Conservation (phyloP, 2,113 vertebrate species). For the Synodontis membranacea region DNA sequence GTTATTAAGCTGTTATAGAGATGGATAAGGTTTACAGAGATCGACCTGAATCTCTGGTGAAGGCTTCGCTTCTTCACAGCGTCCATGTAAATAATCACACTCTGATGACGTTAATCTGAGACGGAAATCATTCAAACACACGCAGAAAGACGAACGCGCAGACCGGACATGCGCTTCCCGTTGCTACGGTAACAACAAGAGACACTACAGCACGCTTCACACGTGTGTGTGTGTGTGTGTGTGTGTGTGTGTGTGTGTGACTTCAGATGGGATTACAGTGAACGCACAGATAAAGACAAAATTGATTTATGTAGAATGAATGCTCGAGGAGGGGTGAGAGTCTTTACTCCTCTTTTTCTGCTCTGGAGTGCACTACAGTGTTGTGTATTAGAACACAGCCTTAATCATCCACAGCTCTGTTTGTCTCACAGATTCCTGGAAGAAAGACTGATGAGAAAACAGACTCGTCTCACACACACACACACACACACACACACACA, state of each 20-base stretch:
- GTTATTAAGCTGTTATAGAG: no score
- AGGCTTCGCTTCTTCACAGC: no score
- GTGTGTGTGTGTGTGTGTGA: background rate
- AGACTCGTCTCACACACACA: background rate
- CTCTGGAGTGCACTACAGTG: background rate
- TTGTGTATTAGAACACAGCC: conserved; percentile 18
- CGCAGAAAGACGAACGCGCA: background rate
- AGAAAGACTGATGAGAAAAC: conserved; percentile 9
- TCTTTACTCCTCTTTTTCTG: background rate
- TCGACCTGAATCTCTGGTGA: no score
- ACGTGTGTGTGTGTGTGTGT: no score
- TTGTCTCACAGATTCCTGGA: conserved; percentile 57
- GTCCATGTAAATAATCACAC: background rate
- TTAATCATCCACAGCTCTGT: conserved; percentile 53
- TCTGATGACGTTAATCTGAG: background rate
- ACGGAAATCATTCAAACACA: background rate
- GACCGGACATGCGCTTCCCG: no score
- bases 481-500: background rate
- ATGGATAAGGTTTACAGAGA: no score
- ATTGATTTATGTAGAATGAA: background rate
- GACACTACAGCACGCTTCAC: no score
- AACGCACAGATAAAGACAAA: background rate
- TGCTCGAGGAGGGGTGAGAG: no score
- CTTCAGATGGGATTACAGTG: no score
- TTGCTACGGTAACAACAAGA: no score